Evolutionary conservation across 2,797 vertebrate genomes (phyloP), one percentile per base, ranked within the genome.

Genomic region (Microctenopoma steveboyesi): DNA sequence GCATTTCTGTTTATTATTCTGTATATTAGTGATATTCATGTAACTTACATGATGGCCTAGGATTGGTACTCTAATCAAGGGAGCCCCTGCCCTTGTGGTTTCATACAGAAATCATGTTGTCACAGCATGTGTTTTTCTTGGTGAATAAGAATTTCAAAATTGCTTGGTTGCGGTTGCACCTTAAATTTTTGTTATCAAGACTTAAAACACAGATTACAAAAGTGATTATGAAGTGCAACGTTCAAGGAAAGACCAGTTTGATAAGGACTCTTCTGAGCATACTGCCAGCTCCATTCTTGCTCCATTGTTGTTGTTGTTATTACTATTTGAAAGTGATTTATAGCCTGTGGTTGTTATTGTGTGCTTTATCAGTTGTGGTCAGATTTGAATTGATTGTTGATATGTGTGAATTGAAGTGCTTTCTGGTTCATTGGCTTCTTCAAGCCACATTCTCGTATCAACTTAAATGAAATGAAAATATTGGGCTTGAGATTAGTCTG

Each of bases 191-290:
- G 60, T 86, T 82, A 83, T 85, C 54, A 48, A 62, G 37, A 67
- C 48, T 79, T 71, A 59, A 74, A 82, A 22, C 22, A 22, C 22
- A 22, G 59, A 49, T 39, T 46, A 48, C 15, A 14, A n/a, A 52
- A 59, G 35, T 54, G 40, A 27, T 39, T 61, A 50, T 63, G 25
- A 50, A 72, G 79, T 65, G 50, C 85, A 91, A 76, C 12, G 75
- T 84, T 81, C 82, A 86, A 74, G 64, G 64, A 70, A 65, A 69
- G 14, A 22, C 11, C 6, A 0, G 1, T 35, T 62, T 64, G 82
- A 86, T 82, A 79, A 84, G 69, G 15, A 35, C 7, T 42, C n/a
- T 51, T 74, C 76, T 71, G 72, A 73, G n/a, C 51, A 33, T 50
- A 40, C 33, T 73, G 65, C 40, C 39, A 55, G 40, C 43, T 45